phyloP scores from a whole-genome alignment of 2,888 invertebrate genomes.

The Byasa hedistus region DNA sequence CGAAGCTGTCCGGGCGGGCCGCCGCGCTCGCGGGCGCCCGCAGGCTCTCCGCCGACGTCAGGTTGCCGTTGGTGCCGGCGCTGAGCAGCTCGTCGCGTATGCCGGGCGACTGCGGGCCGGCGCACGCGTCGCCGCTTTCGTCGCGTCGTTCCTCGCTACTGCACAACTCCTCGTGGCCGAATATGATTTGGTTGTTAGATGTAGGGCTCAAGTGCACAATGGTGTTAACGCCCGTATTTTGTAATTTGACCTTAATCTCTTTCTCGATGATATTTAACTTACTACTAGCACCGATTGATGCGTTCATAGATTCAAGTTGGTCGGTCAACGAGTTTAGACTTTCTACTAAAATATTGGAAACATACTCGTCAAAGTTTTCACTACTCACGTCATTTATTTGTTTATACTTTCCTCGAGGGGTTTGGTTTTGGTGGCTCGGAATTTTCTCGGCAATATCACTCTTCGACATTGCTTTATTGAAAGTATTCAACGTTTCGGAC shows the following conservation, averaged over 20 bases:
- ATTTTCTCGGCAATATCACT: slow-evolving; percentile 33
- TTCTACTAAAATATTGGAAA: slow-evolving; percentile 75
- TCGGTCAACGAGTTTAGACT: slow-evolving; percentile 74
- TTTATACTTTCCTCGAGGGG: slow-evolving; percentile 35
- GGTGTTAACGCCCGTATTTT: slow-evolving; percentile 72
- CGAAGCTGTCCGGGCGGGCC: slow-evolving; percentile 33
- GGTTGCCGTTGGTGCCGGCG: slow-evolving; percentile 52
- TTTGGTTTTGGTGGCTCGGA: slow-evolving; percentile 33
- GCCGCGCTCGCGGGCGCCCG: slow-evolving; percentile 30
- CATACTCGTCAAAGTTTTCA: slow-evolving; percentile 72
- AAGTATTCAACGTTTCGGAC: slow-evolving; percentile 59
- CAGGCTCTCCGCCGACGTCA: slow-evolving; percentile 40
- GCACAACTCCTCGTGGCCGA: slow-evolving; percentile 69
- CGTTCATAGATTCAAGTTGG: slow-evolving; percentile 68
- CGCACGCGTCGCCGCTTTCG: slow-evolving; percentile 44
- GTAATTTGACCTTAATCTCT: slow-evolving; percentile 74
- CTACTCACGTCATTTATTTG: slow-evolving; percentile 36
- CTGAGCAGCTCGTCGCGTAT: slow-evolving; percentile 49
- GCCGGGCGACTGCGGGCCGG: slow-evolving; percentile 37
- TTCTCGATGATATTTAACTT: slow-evolving; percentile 72
- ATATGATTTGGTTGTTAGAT: slow-evolving; percentile 73
- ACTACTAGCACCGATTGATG: slow-evolving; percentile 59
- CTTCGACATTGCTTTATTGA: slow-evolving; percentile 37
- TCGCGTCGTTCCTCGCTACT: slow-evolving; percentile 47
- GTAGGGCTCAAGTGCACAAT: slow-evolving; percentile 74